Base-by-base conservation (phyloP, 2,113 vertebrate genomes). In the Microtus pennsylvanicus region DNA sequence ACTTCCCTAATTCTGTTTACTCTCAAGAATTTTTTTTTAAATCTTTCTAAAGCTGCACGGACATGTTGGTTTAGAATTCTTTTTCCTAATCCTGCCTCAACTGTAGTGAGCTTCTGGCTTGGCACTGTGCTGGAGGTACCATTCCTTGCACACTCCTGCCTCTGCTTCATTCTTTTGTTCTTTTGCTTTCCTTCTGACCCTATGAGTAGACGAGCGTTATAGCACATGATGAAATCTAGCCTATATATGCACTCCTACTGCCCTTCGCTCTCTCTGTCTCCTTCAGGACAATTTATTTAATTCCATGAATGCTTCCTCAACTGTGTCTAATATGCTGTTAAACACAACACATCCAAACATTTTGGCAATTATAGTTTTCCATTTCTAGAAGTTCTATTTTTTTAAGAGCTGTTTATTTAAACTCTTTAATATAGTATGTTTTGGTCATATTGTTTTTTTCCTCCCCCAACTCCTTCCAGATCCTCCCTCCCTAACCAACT, bases 231-330 rank as follows among this genome's bases (percentile, higher is more conserved):
- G 24, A 38, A 42, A 81, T 26, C 30, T 16, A 7, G 21, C 14
- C 77, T 55, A 19, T 42, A 42, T 74, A 47, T 55, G n/a, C 3
- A 50, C 30, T 50, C 76, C 87, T 2, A 12, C 24, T 47, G 33
- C 77, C 58, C 85, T 76, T 30, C 70, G 72, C 13, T 89, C 21
- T 86, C 35, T 86, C 74, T 65, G 78, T 33, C n/a, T 87, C 10
- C 6, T 67, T 76, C 45, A 45, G 74, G 72, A 75, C 47, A 63
- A 93, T 65, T 81, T 89, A 85, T 78, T 90, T 61, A 50, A 87
- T 22, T 96, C 67, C 67, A 87, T 21, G 89, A 87, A 45, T 21
- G 22, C 24, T 45, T 92, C 95, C 78, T 82, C 61, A 63, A 13
- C 5, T 7, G n/a, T 89, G 16, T 77, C 7, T 70, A 87, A 77